These are phyloP conservation scores for Phyllotis vaccarum DNA, from an alignment of 2,797 vertebrate species.

Conservation along the genomic window DNA sequence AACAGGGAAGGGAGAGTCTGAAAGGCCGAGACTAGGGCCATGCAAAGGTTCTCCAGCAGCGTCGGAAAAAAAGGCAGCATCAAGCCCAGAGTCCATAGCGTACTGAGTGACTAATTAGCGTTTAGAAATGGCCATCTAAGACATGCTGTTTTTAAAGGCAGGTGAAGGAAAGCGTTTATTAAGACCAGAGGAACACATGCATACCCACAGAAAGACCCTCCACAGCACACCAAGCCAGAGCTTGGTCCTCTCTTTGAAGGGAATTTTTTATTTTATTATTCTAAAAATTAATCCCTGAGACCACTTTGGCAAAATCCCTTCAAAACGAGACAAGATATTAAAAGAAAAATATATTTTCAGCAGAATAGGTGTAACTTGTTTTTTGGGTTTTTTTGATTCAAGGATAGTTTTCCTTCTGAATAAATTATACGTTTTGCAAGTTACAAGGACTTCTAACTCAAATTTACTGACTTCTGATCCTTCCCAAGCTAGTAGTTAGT, in stretches of 20 bases:
- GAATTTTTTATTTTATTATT: neutral
- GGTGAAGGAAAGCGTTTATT: neutral
- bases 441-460: conserved; percentile 16
- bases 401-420: neutral
- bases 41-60: neutral
- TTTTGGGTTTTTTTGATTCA: neutral
- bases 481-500: neutral
- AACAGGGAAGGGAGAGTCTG: neutral
- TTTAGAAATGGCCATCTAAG: conserved; percentile 22
- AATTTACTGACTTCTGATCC: conserved; percentile 8
- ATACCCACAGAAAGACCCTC: neutral
- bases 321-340: conserved; percentile 37
- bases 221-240: neutral
- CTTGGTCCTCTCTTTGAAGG: neutral
- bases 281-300: conserved; percentile 27
- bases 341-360: conserved; percentile 6
- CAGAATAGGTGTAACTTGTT: neutral
- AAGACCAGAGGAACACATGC: neutral
- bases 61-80: neutral
- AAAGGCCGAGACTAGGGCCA: neutral
- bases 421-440: conserved; percentile 51
- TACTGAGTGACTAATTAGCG: neutral
- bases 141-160: neutral
- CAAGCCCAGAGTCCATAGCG: neutral
- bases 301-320: conserved; percentile 37